phyloP scores from a whole-genome alignment of 2,888 invertebrate species.

The Trisateles emortualis region DNA sequence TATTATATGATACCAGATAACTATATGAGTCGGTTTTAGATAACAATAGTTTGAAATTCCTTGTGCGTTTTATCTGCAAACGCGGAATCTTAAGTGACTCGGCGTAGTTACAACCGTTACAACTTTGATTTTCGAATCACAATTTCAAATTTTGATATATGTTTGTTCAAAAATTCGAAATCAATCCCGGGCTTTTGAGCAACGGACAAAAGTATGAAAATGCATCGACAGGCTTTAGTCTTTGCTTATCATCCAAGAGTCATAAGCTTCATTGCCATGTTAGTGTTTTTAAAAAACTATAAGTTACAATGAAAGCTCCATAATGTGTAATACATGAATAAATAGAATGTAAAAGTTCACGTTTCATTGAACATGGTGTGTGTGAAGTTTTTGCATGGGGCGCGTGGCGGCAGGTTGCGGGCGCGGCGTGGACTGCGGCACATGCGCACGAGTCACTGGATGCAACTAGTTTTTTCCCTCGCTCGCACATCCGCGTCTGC shows the following conservation, averaged over 20 bases:
- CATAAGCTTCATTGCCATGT: too few relatives aligned
- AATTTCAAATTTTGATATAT: slow-evolving; percentile 35
- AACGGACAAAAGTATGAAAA: too few relatives aligned
- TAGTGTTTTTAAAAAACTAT: too few relatives aligned
- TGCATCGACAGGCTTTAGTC: too few relatives aligned
- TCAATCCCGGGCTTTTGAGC: too few relatives aligned
- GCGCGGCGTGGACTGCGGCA: slow-evolving; percentile 26
- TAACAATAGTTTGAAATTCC: slow-evolving; percentile 40
- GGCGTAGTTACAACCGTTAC: slow-evolving; percentile 25
- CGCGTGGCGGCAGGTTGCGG: slow-evolving; percentile 1
- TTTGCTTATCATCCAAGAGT: too few relatives aligned
- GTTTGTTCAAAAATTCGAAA: too few relatives aligned
- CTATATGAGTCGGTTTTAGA: slow-evolving; percentile 39
- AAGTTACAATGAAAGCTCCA: background rate
- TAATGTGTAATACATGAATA: slow-evolving; percentile 9
- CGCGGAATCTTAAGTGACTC: slow-evolving; percentile 37
- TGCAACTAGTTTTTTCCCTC: slow-evolving; percentile 70
- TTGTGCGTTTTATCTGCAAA: slow-evolving; percentile 25
- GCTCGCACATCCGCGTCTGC: slow-evolving; percentile 75
- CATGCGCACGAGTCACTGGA: slow-evolving; percentile 57
- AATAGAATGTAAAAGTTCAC: slow-evolving; percentile 32
- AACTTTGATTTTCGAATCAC: slow-evolving; percentile 36
- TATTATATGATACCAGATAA: slow-evolving; percentile 41
- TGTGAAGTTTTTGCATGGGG: slow-evolving; percentile 30
- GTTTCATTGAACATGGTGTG: slow-evolving; percentile 39